Base-by-base conservation (phyloP, 2,888 invertebrate species). In the Eupeodes luniger region DNA sequence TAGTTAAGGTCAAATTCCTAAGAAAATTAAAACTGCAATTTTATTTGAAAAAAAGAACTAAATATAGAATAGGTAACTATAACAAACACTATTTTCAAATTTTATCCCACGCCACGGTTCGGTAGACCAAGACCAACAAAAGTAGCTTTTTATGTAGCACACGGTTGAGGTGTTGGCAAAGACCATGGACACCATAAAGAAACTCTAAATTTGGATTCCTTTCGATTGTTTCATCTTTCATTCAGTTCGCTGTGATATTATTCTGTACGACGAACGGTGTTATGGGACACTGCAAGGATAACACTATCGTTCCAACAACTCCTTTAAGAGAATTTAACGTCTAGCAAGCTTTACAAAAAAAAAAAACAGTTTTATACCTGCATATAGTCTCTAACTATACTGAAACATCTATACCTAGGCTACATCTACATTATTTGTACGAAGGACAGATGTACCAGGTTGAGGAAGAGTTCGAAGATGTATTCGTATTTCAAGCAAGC, bases 171-270 rank as follows among this genome's bases (percentile, higher is more conserved):
- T 51, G 14, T 57, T 66, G 40, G 55, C 10, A 70, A 49, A 79
- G 78, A 57, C 85, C 82, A 75, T 86, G 74, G 67, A 69, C 75
- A 79, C 82, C 62, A 62, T 79, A 79, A 79, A 57, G 53, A 70
- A 70, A 79, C 74, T 86, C 85, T 86, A 72, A 82, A 82, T 86
- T 86, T 74, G 74, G 74, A 86, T 70, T 76, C 70, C 64, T 75
- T 82, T 86, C 82, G 62, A 76, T 82, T 75, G 51, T 5, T 78
- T 85, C 40, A 55, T 85, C 78, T 83, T 78, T 64, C 55, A 78
- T 69, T 77, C 57, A 77, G 40, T 57, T 62, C 64, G 49, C 16
- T 59, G 55, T 44, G 51, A 70, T 62, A 59, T 62, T 70, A 64
- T 44, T 76, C 12, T 69, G 40, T 61, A n/a, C 9, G 53, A 16